phyloP scores from a whole-genome alignment of 2,113 vertebrate species.

The Cheirogaleus medius region DNA sequence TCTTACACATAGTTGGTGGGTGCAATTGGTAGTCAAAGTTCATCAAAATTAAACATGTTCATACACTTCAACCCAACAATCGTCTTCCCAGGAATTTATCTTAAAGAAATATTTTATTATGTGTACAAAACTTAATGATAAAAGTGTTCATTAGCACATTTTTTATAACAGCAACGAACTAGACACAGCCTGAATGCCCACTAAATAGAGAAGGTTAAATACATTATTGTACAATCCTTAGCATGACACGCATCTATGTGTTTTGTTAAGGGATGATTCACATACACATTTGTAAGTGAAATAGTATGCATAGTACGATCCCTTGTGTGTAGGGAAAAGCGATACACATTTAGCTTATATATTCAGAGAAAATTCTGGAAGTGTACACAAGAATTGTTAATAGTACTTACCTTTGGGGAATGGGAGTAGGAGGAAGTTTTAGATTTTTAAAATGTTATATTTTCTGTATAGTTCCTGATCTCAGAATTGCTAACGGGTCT shows the following conservation, averaged over 20 bases:
- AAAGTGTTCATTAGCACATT: not conserved
- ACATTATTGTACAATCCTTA: not conserved
- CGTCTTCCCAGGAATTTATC: not conserved
- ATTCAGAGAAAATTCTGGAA: not conserved
- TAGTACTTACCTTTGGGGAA: not conserved
- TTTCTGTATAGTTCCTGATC: not conserved
- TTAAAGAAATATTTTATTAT: constrained; percentile 12
- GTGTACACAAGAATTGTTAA: not conserved
- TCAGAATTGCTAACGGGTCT: not conserved
- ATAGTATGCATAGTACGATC: not conserved
- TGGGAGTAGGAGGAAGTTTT: not conserved
- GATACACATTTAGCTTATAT: not conserved
- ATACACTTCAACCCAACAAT: not conserved
- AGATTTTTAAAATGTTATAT: not conserved
- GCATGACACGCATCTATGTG: not conserved
- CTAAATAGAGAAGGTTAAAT: constrained; percentile 11
- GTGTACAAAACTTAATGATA: not conserved
- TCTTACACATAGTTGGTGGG: not conserved
- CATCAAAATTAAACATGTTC: constrained; percentile 2
- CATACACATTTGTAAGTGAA: not conserved
- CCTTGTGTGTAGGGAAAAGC: not conserved
- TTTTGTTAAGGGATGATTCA: not conserved
- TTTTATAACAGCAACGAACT: not conserved
- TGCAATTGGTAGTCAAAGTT: not conserved
- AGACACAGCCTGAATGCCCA: not conserved